phyloP scores from a whole-genome alignment of 64 coral and sea anemone species.

The Hydrozoanthus tunicans region DNA sequence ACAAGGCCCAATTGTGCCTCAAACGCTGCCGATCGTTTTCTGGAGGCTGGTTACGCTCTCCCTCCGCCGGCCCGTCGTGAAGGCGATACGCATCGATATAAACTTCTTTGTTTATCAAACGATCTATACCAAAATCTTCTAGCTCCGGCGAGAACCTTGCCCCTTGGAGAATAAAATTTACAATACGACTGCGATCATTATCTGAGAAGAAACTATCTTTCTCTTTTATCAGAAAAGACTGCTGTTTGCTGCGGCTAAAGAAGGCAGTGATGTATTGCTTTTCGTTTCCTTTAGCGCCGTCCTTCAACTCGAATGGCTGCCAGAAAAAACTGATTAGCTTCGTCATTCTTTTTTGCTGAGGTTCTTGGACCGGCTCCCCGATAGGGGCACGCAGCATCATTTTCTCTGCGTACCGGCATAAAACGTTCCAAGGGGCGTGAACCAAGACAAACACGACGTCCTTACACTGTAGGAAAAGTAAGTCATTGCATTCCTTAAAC shows the following conservation, averaged over 20 bases:
- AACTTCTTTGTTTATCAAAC: slow-evolving; percentile 47
- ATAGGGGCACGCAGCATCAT: slow-evolving; percentile 69
- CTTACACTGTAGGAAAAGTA: neutral
- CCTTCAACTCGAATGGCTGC: slow-evolving; percentile 21
- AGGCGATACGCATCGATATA: slow-evolving; percentile 62
- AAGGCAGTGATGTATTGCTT: slow-evolving; percentile 60
- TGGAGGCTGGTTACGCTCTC: slow-evolving; percentile 6
- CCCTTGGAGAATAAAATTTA: slow-evolving; percentile 61
- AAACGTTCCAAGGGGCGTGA: slow-evolving; percentile 57
- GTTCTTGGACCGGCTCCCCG: slow-evolving; percentile 55
- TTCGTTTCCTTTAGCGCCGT: slow-evolving; percentile 34
- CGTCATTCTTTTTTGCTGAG: slow-evolving; percentile 5
- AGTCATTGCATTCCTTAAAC: neutral
- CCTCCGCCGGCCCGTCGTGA: slow-evolving; percentile 51
- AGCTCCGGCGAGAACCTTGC: slow-evolving; percentile 53
- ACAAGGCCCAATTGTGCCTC: slow-evolving; percentile 54
- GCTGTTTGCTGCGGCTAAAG: slow-evolving; percentile 43
- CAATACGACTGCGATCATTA: slow-evolving; percentile 60
- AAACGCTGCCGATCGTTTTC: slow-evolving; percentile 71
- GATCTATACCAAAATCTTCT: slow-evolving; percentile 62
- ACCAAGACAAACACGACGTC: slow-evolving; percentile 61
- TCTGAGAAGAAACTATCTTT: slow-evolving; percentile 57
- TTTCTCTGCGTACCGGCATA: slow-evolving; percentile 62
- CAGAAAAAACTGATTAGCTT: slow-evolving; percentile 4
- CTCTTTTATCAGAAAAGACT: slow-evolving; percentile 57